phyloP scores from a whole-genome alignment of 37 sponge, comb jelly and placozoan species.

The Lycopodina hypogea region DNA sequence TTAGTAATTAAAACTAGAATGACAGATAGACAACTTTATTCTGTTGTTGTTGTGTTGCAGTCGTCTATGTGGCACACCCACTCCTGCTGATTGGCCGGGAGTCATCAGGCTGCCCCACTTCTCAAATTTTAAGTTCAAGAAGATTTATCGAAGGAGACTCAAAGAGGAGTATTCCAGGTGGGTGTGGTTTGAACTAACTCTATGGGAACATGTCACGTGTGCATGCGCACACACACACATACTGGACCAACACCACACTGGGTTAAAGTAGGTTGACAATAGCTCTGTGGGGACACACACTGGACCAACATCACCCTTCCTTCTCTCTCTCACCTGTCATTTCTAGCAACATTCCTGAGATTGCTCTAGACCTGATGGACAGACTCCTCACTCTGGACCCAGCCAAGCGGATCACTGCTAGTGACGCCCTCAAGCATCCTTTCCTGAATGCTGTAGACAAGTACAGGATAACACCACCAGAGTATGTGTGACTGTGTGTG shows the following conservation, averaged over 20 bases:
- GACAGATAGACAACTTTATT: no score
- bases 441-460: constrained; percentile 74
- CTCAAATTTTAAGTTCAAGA: constrained; percentile 80
- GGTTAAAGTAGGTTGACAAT: no score
- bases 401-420: constrained; percentile 77
- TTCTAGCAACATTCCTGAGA: constrained; percentile 73
- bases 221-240: background rate
- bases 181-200: background rate
- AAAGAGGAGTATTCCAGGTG: constrained; percentile 78
- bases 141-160: constrained; percentile 76
- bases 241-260: no score
- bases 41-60: no score
- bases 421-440: constrained; percentile 78
- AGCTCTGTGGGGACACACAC: no score
- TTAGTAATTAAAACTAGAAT: no score
- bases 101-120: constrained; percentile 87
- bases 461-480: constrained; percentile 42
- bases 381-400: constrained; percentile 89
- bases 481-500: constrained; percentile 52
- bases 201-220: no score
- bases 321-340: background rate
- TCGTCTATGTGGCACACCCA: constrained; percentile 90
- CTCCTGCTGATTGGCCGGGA: constrained; percentile 92
- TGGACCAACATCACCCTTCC: background rate
- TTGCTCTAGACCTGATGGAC: constrained; percentile 86